phyloP scores from a whole-genome alignment of 1,140 invertebrate species.

The Andricus grossulariae region DNA sequence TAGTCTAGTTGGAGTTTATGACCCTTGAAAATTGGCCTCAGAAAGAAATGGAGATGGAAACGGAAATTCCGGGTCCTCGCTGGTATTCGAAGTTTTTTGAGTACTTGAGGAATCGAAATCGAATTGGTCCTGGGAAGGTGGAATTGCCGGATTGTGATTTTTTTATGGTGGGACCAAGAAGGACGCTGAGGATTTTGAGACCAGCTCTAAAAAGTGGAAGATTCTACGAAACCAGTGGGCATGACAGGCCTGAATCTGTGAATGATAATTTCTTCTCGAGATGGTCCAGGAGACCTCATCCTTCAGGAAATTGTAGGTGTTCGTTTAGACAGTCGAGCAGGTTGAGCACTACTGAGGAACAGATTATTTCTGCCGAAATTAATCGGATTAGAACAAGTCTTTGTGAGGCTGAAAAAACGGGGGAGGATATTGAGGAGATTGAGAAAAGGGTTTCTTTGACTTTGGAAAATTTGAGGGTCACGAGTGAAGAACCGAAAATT shows the following conservation, averaged over 20 bases:
- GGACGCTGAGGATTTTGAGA: slow-evolving; percentile 64
- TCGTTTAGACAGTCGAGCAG: slow-evolving; percentile 65
- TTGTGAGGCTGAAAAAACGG: slow-evolving; percentile 63
- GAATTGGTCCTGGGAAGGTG: slow-evolving; percentile 63
- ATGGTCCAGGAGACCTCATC: slow-evolving; percentile 68
- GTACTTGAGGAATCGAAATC: slow-evolving; percentile 64
- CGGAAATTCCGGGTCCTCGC: slow-evolving; percentile 29
- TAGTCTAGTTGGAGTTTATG: slow-evolving; percentile 14
- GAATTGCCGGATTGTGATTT: slow-evolving; percentile 70
- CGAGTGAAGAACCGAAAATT: slow-evolving; percentile 13
- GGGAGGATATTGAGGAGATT: slow-evolving; percentile 60
- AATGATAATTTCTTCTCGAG: slow-evolving; percentile 71
- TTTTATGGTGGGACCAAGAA: slow-evolving; percentile 63
- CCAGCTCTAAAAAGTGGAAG: slow-evolving; percentile 56
- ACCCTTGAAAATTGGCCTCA: neutral
- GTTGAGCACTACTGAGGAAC: slow-evolving; percentile 59
- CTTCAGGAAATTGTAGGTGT: slow-evolving; percentile 69
- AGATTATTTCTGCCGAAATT: slow-evolving; percentile 64
- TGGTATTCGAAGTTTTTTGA: slow-evolving; percentile 67
- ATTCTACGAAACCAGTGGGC: slow-evolving; percentile 63
- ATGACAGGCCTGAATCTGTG: slow-evolving; percentile 64
- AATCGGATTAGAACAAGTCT: slow-evolving; percentile 68
- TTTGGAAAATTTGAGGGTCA: slow-evolving; percentile 43
- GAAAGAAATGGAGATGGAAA: slow-evolving; percentile 9
- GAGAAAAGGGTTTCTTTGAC: slow-evolving; percentile 59